Percentiles rank a stretch among this genome's conserved stretches.
These are phyloP conservation scores for Morpho achilles DNA, from an alignment of 2,888 invertebrate species.

Conservation along the genomic window DNA sequence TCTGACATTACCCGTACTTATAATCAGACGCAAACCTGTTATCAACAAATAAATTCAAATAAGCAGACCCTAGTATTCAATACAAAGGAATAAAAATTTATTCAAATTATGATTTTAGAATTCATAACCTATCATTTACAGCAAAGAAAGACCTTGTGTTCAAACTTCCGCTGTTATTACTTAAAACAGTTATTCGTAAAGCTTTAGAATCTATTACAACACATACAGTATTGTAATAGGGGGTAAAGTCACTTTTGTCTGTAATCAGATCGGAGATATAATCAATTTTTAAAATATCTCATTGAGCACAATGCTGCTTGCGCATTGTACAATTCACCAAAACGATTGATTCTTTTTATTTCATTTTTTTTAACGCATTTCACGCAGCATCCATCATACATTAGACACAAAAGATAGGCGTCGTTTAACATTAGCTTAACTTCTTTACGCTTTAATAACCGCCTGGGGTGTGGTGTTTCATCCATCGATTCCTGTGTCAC, in stretches of 20 bases:
- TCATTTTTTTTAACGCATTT: constrained; percentile 55
- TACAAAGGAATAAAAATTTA: too few species aligned
- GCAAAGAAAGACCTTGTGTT: constrained; percentile 15
- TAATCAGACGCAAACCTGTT: too few species aligned
- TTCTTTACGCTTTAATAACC: constrained; percentile 76
- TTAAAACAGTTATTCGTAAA: constrained; percentile 10
- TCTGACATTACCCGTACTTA: too few species aligned
- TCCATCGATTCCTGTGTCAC: constrained; percentile 36
- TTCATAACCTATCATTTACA: constrained; percentile 27
- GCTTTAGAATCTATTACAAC: constrained; percentile 1
- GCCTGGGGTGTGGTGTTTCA: constrained; percentile 50
- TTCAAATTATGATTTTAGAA: background rate
- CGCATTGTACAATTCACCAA: constrained; percentile 49
- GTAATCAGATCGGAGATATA: constrained; percentile 47
- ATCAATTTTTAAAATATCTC: constrained; percentile 53
- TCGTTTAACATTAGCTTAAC: constrained; percentile 76
- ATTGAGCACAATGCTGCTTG: constrained; percentile 47
- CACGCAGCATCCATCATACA: constrained; percentile 68
- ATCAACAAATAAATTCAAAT: too few species aligned
- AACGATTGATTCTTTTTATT: constrained; percentile 57
- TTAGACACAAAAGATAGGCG: constrained; percentile 75
- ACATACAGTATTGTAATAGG: background rate
- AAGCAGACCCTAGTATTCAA: too few species aligned
- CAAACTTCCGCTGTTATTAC: constrained; percentile 21
- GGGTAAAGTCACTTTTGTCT: constrained; percentile 39